Conservation (phyloP, 1,140 invertebrate species). For the Bombyx mori region DNA sequence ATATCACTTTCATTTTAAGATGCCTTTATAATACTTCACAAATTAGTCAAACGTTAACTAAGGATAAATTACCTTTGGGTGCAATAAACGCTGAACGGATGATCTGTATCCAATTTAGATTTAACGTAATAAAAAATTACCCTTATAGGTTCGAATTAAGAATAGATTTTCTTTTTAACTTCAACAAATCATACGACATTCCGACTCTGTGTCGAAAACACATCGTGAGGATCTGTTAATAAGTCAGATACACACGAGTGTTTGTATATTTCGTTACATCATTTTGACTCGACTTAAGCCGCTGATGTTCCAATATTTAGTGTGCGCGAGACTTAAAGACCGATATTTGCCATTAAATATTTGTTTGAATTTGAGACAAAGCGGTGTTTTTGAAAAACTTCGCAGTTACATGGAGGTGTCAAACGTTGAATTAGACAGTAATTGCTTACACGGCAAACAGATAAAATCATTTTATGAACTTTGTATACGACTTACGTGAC, state of each 20-base stretch:
- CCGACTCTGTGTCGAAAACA: not conserved
- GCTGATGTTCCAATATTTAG: slow-evolving; percentile 56
- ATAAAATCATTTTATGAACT: slow-evolving; percentile 6
- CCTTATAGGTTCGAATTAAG: too few species aligned
- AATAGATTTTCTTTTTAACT: too few species aligned
- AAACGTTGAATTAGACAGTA: slow-evolving; percentile 29
- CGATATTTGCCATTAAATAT: slow-evolving; percentile 62
- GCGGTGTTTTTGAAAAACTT: slow-evolving; percentile 43
- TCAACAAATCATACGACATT: too few species aligned
- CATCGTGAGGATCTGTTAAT: slow-evolving; percentile 56
- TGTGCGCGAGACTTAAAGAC: slow-evolving; percentile 55
- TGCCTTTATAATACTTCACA: slow-evolving; percentile 55
- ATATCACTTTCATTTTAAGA: slow-evolving; percentile 41
- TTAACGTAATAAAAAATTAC: too few species aligned
- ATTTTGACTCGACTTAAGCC: slow-evolving; percentile 59
- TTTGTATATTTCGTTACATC: slow-evolving; percentile 59
- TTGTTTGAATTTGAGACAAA: slow-evolving; percentile 49
- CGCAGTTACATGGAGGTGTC: slow-evolving; percentile 46
- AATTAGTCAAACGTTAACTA: slow-evolving; percentile 69
- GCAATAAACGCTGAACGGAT: slow-evolving; percentile 59
- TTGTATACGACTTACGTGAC: not conserved
- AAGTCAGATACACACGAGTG: slow-evolving; percentile 52
- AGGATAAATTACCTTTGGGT: slow-evolving; percentile 56
- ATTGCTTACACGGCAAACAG: slow-evolving; percentile 22
- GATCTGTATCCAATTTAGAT: slow-evolving; percentile 26